Evolutionary conservation across 2,113 vertebrate genomes (phyloP), one percentile per base, ranked within the genome.

Genomic region (Antigone vipio): DNA sequence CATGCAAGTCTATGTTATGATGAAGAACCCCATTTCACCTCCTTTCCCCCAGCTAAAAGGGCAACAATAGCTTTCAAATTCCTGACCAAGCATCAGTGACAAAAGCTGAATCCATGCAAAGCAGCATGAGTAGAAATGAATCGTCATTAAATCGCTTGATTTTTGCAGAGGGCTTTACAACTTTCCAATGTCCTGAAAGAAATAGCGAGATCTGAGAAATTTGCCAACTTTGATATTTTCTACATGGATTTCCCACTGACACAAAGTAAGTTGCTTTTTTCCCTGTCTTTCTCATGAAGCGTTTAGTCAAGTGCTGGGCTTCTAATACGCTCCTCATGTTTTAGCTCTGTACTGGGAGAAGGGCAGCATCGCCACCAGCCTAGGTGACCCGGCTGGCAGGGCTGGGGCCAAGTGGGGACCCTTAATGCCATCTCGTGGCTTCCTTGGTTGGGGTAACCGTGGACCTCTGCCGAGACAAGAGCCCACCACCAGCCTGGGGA

Each of bases 181-280:
- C 98, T 98, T 90, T 98, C 98, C 87, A 86, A 32, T 2, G 95
- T 97, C 34, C 95, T 98, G 96, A 91, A 97, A 91, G 96, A 95
- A 91, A 98, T 98, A 71, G 95, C 97, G 7, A 66, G 75, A 68
- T 93, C 95, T 15, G 42, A 98, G 96, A 98, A 93, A 85, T 98
- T 98, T 81, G 23, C 38, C 10, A 97, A 95, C 94, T 98, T 98
- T n/a, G 47, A 97, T 76, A 15, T 98, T 88, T 95, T 97, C 97
- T 98, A 98, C 93, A 67, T 97, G 97, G 98, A 98, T 92, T 98
- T 97, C 73, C 96, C 97, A 76, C 97, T 98, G 85, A 96, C 26
- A 66, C 96, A 98, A 97, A 97, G 98, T 98, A 98, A 98, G 98
- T 96, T n/a, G 52, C 11, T 77, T 38, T 76, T 53, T 63, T 59